Conservation (phyloP, 2,113 vertebrate genomes). For the Neofelis nebulosa region DNA sequence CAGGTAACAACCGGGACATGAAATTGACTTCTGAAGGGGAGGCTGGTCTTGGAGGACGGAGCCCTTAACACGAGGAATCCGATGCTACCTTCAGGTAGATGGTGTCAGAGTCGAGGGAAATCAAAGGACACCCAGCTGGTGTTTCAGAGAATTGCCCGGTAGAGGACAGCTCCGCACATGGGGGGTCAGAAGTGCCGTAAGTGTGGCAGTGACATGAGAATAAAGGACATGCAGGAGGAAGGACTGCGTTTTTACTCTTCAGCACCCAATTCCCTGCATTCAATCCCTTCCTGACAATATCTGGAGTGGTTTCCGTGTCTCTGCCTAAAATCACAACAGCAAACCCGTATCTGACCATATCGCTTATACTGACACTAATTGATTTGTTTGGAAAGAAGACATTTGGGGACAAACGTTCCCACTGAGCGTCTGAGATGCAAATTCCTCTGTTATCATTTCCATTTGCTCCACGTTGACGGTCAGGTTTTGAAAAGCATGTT, state of each 20-base stretch:
- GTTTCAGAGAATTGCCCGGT: background rate
- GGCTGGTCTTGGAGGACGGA: background rate
- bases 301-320: background rate
- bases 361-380: background rate
- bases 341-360: background rate
- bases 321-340: background rate
- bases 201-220: background rate
- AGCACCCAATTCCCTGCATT: background rate
- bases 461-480: background rate
- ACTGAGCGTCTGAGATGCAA: background rate
- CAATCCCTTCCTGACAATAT: background rate
- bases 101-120: background rate
- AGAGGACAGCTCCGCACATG: background rate
- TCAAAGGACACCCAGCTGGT: background rate
- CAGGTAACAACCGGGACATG: background rate
- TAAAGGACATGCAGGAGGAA: background rate
- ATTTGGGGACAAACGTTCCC: background rate
- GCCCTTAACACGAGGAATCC: background rate
- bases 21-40: background rate
- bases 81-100: background rate
- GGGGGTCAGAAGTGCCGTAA: background rate
- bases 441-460: background rate
- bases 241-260: background rate
- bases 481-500: constrained; percentile 12
- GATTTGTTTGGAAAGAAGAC: constrained; percentile 33